Conservation (phyloP, 1,140 invertebrate species). For the Bombus impatiens region DNA sequence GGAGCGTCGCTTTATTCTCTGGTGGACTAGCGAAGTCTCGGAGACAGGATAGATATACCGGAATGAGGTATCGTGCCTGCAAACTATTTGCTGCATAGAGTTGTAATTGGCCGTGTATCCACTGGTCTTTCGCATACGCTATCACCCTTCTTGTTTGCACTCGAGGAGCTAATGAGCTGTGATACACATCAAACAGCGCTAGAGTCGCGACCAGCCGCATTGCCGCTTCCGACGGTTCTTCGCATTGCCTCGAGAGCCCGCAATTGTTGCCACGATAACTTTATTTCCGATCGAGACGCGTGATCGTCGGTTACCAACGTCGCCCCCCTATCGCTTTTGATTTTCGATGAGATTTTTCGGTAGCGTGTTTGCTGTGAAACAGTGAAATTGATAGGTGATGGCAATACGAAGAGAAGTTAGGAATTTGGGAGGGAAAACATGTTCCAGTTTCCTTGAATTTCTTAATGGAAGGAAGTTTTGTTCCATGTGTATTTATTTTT, state of each 20-base stretch:
- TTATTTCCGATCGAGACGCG: neutral
- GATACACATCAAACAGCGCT: conserved; percentile 78
- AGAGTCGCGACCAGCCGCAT: conserved; percentile 51
- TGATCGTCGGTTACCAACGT: neutral
- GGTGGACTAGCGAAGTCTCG: conserved; percentile 44
- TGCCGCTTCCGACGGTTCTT: conserved; percentile 55
- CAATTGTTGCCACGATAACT: conserved; percentile 39
- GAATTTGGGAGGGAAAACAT: too few relatives aligned
- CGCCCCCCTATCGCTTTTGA: neutral
- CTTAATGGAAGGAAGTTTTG: too few relatives aligned
- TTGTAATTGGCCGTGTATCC: conserved; percentile 79
- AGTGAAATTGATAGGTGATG: too few relatives aligned
- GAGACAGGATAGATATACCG: conserved; percentile 55
- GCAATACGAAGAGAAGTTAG: too few relatives aligned
- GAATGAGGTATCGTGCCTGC: conserved; percentile 75
- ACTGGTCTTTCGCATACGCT: conserved; percentile 68
- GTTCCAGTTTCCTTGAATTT: too few relatives aligned
- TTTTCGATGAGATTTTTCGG: neutral
- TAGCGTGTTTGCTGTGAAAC: too few relatives aligned
- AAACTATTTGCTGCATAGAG: conserved; percentile 79
- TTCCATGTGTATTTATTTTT: too few relatives aligned
- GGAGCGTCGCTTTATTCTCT: conserved; percentile 30
- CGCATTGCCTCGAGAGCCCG: conserved; percentile 14
- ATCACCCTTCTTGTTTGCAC: conserved; percentile 73
- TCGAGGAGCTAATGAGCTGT: conserved; percentile 77